These are phyloP conservation scores for Pedetes capensis DNA, from an alignment of 2,113 vertebrate species.

Conservation along the genomic window DNA sequence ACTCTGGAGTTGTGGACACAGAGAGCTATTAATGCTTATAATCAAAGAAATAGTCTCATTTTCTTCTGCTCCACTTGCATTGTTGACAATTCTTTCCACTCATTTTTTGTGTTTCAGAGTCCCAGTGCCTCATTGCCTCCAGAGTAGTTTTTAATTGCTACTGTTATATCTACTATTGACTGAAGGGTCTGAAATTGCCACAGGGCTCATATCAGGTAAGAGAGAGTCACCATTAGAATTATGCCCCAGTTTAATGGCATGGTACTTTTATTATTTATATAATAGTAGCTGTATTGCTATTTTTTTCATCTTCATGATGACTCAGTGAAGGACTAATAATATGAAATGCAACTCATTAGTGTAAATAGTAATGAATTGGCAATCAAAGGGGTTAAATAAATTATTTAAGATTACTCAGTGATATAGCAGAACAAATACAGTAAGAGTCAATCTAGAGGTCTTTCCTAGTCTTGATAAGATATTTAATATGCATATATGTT, in stretches of 20 bases:
- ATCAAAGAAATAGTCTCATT: not conserved
- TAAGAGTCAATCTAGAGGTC: not conserved
- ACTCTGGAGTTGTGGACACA: not conserved
- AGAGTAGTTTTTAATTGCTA: not conserved
- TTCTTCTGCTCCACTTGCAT: not conserved
- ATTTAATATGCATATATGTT: not conserved
- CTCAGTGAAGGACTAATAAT: not conserved
- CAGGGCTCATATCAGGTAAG: not conserved
- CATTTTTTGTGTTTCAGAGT: not conserved
- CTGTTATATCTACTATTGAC: not conserved
- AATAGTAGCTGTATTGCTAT: not conserved
- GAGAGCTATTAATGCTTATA: not conserved
- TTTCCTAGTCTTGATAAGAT: not conserved
- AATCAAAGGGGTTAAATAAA: not conserved
- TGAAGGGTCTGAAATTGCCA: not conserved
- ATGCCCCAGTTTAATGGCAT: too few relatives aligned
- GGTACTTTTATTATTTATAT: not conserved
- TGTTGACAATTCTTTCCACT: not conserved
- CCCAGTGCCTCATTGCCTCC: not conserved
- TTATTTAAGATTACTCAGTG: not conserved
- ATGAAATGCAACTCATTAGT: not conserved
- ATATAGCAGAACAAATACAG: accelerated
- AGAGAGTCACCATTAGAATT: not conserved
- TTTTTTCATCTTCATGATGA: not conserved
- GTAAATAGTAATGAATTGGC: not conserved